A percentile compares a stretch with the other conserved stretches of the same genome.
These are phyloP conservation scores for Phycodurus eques DNA, from an alignment of 2,113 vertebrate species.

Conservation along the genomic window DNA sequence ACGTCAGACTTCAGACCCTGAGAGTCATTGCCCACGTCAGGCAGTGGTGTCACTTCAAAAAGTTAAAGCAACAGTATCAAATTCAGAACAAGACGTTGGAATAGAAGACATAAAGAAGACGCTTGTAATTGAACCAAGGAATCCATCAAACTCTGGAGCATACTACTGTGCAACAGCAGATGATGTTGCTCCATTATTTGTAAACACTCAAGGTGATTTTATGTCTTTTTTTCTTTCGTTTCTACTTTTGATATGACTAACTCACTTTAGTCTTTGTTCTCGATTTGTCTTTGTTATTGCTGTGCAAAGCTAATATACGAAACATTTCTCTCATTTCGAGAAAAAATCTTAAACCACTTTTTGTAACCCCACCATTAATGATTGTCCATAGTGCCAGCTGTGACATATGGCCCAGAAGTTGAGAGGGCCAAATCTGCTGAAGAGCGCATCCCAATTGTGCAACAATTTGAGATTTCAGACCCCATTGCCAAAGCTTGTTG, in stretches of 20 bases:
- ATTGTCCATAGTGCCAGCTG: conserved; percentile 66
- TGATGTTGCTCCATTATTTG: conserved; percentile 83
- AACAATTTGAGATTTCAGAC: conserved; percentile 74
- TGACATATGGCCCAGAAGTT: conserved; percentile 54
- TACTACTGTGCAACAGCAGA: conserved; percentile 87
- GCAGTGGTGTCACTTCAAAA: conserved; percentile 75
- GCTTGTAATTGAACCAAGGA: conserved; percentile 78
- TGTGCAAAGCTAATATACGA: conserved; percentile 26
- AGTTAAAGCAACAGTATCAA: conserved; percentile 75
- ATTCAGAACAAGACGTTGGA: conserved; percentile 70
- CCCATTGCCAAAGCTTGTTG: conserved; percentile 69
- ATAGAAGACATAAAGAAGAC: conserved; percentile 68
- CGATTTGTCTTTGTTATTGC: conserved; percentile 16
- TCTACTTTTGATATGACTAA: conserved; percentile 48
- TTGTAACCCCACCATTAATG: conserved; percentile 45
- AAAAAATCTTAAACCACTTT: conserved; percentile 3
- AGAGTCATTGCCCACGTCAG: conserved; percentile 36
- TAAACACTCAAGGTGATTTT: conserved; percentile 82
- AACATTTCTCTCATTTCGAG: conserved; percentile 1
- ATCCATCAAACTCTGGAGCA: conserved; percentile 77
- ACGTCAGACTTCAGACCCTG: conserved; percentile 72
- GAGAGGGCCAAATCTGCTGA: conserved; percentile 57
- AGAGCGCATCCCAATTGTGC: conserved; percentile 56
- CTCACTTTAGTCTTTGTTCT: conserved; percentile 33
- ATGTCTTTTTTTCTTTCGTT: conserved; percentile 35